Base-by-base conservation (phyloP, 2,888 invertebrate species). In the Sphinx pinastri region DNA sequence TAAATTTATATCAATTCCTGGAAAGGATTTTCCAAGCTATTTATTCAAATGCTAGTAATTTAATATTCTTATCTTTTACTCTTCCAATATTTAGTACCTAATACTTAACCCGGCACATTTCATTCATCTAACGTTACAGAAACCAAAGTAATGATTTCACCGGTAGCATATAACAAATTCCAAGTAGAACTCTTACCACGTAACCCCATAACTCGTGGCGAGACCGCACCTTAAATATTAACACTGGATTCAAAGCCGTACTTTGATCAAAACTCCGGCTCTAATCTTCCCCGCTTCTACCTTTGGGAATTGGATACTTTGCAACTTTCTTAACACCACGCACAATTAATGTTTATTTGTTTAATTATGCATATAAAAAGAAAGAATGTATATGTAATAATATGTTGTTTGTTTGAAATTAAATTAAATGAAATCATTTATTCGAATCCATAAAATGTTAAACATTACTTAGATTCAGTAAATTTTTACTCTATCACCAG, bases 211-310 rank as follows among this genome's bases (percentile, higher is more conserved):
- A 69, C 60, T 69, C 60, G 60, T 19, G 25, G 47, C 49, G 49
- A 51, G 58, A 54, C 69, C 63, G 52, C 63, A 60, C 63, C 52
- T 69, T 60, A 60, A 69, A 69, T 69, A 69, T 69, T 69, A 69
- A 69, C 57, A 68, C 68, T 68, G 19, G 68, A 68, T 16, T 68
- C 68, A 68, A 68, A 57, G 19, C 68, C 57, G 45, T 68, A 57
- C 55, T 68, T 68, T 57, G 68, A 68, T 68, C 68, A 68, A 68
- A 68, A 45, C 57, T 68, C 68, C 57, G 68, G 16, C 47, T 68
- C 68, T 57, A 68, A 68, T 68, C 69, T 51, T 59, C 51, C 45
- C 38, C 31, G 69, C 31, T 59, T n/a, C 31, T 38, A 25, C 19
- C 63, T 63, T 31, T 52, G 60, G 58, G 60, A 51, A 49, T 69